Evolutionary conservation across 2,888 invertebrate species (phyloP).

Genomic region (Noctua fimbriata): DNA sequence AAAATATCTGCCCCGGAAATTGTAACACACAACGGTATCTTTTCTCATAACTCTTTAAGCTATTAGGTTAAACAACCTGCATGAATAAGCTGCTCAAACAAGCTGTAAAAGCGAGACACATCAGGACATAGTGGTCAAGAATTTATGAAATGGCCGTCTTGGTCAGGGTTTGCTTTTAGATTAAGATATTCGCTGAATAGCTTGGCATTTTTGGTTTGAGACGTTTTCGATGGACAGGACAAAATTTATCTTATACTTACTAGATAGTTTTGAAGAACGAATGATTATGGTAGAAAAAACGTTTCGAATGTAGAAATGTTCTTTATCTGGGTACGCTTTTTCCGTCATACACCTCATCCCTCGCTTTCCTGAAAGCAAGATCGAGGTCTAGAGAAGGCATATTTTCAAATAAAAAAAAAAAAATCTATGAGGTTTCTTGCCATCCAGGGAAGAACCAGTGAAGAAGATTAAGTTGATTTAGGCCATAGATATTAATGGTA

Average conservation of each 20-base stretch:
- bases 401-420: not conserved
- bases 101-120: conserved; percentile 47
- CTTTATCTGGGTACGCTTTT: not conserved
- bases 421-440: not conserved
- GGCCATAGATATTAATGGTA: not conserved
- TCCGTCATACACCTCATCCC: not conserved
- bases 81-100: conserved; percentile 65
- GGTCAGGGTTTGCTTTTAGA: conserved; percentile 52
- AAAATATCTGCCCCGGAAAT: conserved; percentile 45
- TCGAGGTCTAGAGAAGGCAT: not conserved
- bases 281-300: not conserved
- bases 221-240: not conserved
- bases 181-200: conserved; percentile 32
- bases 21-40: conserved; percentile 27
- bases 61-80: conserved; percentile 53
- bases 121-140: conserved; percentile 60
- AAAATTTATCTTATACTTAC: not conserved
- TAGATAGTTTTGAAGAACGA: not conserved
- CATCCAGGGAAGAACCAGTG: not conserved
- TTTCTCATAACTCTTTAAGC: conserved; percentile 29
- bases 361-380: not conserved
- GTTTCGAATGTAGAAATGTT: not conserved
- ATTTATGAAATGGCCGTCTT: conserved; percentile 47
- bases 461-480: not conserved
- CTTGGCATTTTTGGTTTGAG: not conserved